Evolutionary conservation across 2,888 invertebrate species (phyloP).

Genomic region (Cantharis nigra): DNA sequence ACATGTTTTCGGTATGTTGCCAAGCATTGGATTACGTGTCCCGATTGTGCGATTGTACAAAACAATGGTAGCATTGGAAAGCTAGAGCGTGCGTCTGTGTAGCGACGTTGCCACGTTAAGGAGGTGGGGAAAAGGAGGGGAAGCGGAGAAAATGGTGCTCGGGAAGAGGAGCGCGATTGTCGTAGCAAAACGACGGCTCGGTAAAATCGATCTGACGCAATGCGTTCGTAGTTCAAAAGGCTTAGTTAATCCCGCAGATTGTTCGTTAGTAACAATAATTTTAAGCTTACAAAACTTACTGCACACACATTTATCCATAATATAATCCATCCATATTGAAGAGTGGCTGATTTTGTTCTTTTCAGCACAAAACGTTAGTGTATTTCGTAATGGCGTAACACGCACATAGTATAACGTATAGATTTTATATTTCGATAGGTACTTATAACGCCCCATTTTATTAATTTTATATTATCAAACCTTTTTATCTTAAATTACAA

Average conservation of each 20-base stretch:
- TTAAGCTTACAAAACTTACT: conserved; percentile 25
- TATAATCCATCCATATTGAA: conserved; percentile 7
- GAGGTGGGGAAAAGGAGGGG: conserved; percentile 25
- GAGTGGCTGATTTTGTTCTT: conserved; percentile 16
- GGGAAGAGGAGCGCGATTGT: conserved; percentile 41
- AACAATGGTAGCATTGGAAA: conserved; percentile 49
- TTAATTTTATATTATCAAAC: conserved; percentile 18
- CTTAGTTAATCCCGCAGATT: not conserved
- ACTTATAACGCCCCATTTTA: conserved; percentile 17
- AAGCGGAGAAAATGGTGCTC: conserved; percentile 41
- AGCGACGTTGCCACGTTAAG: conserved; percentile 44
- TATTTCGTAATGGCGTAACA: conserved; percentile 14
- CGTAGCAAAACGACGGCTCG: conserved; percentile 42
- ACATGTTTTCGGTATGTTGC: conserved; percentile 31
- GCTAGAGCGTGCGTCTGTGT: conserved; percentile 44
- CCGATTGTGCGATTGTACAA: conserved; percentile 42
- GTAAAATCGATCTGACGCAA: conserved; percentile 40
- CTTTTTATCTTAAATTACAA: conserved; percentile 25
- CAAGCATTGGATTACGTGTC: conserved; percentile 34
- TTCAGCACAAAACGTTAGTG: conserved; percentile 17
- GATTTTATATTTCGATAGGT: conserved; percentile 17
- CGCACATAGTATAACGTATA: conserved; percentile 17
- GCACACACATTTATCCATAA: conserved; percentile 9
- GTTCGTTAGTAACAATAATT: conserved; percentile 24
- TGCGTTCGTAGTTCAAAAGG: conserved; percentile 16